Evolutionary conservation across 2,797 vertebrate species (phyloP), one percentile per base, ranked within the genome.

Genomic region (Clangula hyemalis): DNA sequence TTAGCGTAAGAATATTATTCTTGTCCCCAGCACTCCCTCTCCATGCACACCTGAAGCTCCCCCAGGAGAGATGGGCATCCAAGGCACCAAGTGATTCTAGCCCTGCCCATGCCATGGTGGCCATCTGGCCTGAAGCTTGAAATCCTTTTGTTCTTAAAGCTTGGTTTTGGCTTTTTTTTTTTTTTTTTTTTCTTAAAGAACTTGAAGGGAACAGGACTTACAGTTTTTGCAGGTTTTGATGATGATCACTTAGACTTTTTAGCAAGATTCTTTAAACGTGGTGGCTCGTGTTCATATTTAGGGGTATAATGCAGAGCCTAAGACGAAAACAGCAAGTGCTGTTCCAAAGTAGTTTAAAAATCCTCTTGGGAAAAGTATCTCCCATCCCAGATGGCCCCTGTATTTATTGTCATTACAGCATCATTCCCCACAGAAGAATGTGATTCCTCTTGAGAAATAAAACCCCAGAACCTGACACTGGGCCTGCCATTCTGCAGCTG

Each of bases 1-100:
- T 72, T 21, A 18, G 24, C 7, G 8, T 38, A 38, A 34, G 19
- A 6, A n/a, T 28, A 10, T 86, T 47, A 13, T 65, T 73, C 38
- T 58, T 14, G 11, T n/a, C 28, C 13, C 4, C 4, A 0, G 1
- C 11, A 4, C 22, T 83, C 56, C 51, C 34, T 3, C 9, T 1
- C 1, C 3, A 2, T 62, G 51, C 51, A 18, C 13, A 18, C 13
- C 3, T 38, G 17, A 25, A 56, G 18, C 25, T 70, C 36, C 20
- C 34, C 20, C 2, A 22, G 43, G 25, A 4, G 65, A 77, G 66
- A 54, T 6, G 54, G 6, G 4, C 4, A 1, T 32, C 82, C 17
- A 19, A 34, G 20, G 32, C 6, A 22, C 3, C 19, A 17, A 27
- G 10, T 30, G 10, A 47, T 73, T 49, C 38, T 38, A 19, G 5